These are phyloP conservation scores for Tetramorium alpestre DNA, from an alignment of 1,140 invertebrate genomes.

Conservation along the genomic window DNA sequence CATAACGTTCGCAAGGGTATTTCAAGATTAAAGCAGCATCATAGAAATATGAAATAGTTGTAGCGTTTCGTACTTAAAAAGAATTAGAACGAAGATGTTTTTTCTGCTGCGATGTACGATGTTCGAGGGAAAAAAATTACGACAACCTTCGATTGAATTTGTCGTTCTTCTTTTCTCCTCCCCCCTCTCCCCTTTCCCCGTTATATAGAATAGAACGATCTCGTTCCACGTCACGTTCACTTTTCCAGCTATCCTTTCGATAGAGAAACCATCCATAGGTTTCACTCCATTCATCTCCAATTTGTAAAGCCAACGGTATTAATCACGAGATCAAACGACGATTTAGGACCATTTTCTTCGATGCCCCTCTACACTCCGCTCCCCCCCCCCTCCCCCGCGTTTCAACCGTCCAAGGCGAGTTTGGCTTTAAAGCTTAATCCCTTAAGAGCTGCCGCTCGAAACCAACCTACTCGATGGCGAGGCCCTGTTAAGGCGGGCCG, in stretches of 20 bases:
- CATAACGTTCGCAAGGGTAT: not conserved
- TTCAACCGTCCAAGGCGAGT: conserved; percentile 60
- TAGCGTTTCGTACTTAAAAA: not conserved
- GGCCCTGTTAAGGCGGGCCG: conserved; percentile 65
- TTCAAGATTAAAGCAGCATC: not conserved
- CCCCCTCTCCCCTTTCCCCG: no score
- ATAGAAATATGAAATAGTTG: conserved; percentile 7
- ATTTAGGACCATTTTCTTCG: conserved; percentile 66
- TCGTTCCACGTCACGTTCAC: not conserved
- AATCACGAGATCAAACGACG: conserved; percentile 74
- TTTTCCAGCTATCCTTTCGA: conserved; percentile 19
- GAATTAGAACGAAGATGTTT: not conserved
- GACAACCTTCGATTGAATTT: not conserved
- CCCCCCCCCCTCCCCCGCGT: not conserved
- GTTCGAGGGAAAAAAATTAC: not conserved
- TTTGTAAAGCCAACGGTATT: conserved; percentile 62
- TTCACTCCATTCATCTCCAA: conserved; percentile 35
- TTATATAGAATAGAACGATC: not conserved
- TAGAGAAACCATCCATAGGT: conserved; percentile 3
- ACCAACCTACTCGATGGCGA: conserved; percentile 68
- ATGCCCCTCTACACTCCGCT: not conserved
- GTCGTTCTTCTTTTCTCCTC: not conserved
- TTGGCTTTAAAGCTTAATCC: conserved; percentile 73
- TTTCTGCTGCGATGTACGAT: not conserved
- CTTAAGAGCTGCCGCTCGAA: conserved; percentile 65